These are phyloP conservation scores for Magallana ariakensis DNA, from an alignment of 1,140 invertebrate species.

Conservation along the genomic window DNA sequence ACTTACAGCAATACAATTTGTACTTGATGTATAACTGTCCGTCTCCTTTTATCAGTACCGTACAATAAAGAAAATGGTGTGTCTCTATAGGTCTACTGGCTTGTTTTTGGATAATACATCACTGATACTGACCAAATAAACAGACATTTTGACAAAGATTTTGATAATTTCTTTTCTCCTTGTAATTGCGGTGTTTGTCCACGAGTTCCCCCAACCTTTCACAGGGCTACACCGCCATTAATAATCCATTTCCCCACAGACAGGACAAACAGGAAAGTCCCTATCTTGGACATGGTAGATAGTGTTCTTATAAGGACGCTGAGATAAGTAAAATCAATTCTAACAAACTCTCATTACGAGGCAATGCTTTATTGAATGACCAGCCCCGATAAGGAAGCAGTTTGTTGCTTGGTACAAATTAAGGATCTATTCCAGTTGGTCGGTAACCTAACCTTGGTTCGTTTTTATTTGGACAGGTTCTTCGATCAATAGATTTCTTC, in stretches of 20 bases:
- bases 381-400: conserved; percentile 7
- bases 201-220: no score
- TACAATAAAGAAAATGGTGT: no score
- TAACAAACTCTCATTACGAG: neutral
- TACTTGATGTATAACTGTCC: neutral
- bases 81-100: no score
- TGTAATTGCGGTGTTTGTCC: no score
- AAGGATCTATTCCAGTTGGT: conserved; percentile 12
- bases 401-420: conserved; percentile 34
- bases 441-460: neutral
- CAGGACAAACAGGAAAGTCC: neutral
- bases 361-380: conserved; percentile 31
- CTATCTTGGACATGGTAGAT: conserved; percentile 6
- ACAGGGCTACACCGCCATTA: neutral
- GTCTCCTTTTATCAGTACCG: neutral
- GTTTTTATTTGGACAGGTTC: neutral
- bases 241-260: neutral
- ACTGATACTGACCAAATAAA: no score
- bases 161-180: no score
- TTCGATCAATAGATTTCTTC: neutral
- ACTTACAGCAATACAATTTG: neutral
- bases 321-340: conserved; percentile 29
- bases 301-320: neutral
- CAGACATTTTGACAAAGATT: no score
- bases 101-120: no score